Evolutionary conservation across 1,140 invertebrate genomes (phyloP), one percentile per base, ranked within the genome.

Genomic region (Drosophila ironensis): DNA sequence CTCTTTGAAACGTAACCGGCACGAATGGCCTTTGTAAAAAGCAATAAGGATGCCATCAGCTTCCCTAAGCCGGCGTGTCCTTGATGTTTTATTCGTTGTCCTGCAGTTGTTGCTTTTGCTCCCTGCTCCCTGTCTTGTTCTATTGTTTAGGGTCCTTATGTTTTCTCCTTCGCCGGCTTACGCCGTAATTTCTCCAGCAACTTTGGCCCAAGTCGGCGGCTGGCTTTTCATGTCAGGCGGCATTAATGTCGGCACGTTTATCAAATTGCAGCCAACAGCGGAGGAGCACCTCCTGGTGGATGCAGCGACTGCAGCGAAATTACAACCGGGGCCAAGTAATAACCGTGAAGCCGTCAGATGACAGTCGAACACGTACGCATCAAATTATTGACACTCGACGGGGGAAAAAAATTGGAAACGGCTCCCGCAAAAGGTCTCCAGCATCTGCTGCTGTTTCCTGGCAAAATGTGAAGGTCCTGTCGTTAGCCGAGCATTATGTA

Each of bases 191-290:
- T 68, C 51, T 24, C 17, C 24, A 17, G 17, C 44, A 42, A 45
- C 46, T 33, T 50, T 9, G 60, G 24, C 25, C 5, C 19, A 47
- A 14, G 41, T 37, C 50, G 28, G 44, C 63, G 38, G 68, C 47
- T 51, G 38, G 66, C 70, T 80, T 70, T 66, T 70, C 67, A 59
- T 77, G 68, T 60, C 50, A 80, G 56, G 47, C 76, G 28, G 54
- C 76, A 81, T 81, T 80, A 80, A 81, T 81, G 76, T 47, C 40
- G 59, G 72, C 76, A 81, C 76, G 76, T 75, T 81, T 82, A 81
- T 76, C 67, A 81, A 82, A 82, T 76, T 82, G 72, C 77, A 72
- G 67, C 60, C 68, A 71, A 67, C 51, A 75, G 51, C 30, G 61
- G 33, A 37, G 16, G 30, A 20, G 38, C n/a, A n/a, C n/a, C n/a